Percentiles rank a stretch among this genome's conserved stretches.
Evolutionary conservation across 30 jellyfish, hydroid and myxozoan species (phyloP).

Genomic region (Hydractinia symbiolongicarpus): DNA sequence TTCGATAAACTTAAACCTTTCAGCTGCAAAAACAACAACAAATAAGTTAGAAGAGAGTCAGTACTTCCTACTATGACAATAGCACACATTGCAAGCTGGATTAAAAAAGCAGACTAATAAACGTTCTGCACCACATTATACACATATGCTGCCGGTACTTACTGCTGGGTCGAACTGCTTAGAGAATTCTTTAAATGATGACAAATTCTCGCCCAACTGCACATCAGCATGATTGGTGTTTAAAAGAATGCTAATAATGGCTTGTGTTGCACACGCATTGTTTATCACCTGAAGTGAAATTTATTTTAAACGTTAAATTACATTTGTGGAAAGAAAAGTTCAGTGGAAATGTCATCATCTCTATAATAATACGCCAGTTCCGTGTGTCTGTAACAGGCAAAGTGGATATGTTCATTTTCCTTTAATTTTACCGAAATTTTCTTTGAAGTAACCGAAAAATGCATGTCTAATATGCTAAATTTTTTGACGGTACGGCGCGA

Average conservation of each 20-base stretch:
- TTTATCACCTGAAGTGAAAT: slow-evolving; percentile 65
- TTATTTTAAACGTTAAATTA: too few relatives aligned
- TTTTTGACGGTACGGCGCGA: too few relatives aligned
- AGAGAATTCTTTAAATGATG: slow-evolving; percentile 86
- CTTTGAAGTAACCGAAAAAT: too few relatives aligned
- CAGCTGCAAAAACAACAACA: slow-evolving; percentile 23
- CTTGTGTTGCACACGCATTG: slow-evolving; percentile 99
- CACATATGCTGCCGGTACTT: not conserved
- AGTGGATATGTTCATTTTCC: too few relatives aligned
- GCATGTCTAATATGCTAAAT: too few relatives aligned
- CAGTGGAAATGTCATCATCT: too few relatives aligned
- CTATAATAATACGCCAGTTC: too few relatives aligned
- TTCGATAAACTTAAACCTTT: slow-evolving; percentile 86
- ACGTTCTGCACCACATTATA: not conserved
- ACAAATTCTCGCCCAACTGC: slow-evolving; percentile 83
- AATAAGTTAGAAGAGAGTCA: not conserved
- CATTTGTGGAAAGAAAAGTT: too few relatives aligned
- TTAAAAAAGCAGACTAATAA: not conserved
- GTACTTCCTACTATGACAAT: not conserved
- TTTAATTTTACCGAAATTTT: too few relatives aligned
- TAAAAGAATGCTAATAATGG: slow-evolving; percentile 77
- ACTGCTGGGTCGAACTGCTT: slow-evolving; percentile 89
- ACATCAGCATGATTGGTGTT: slow-evolving; percentile 76
- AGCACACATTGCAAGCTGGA: not conserved
- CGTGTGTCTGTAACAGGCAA: too few relatives aligned